Conservation (phyloP, 2,113 vertebrate genomes). For the Gopherus evgoodei region DNA sequence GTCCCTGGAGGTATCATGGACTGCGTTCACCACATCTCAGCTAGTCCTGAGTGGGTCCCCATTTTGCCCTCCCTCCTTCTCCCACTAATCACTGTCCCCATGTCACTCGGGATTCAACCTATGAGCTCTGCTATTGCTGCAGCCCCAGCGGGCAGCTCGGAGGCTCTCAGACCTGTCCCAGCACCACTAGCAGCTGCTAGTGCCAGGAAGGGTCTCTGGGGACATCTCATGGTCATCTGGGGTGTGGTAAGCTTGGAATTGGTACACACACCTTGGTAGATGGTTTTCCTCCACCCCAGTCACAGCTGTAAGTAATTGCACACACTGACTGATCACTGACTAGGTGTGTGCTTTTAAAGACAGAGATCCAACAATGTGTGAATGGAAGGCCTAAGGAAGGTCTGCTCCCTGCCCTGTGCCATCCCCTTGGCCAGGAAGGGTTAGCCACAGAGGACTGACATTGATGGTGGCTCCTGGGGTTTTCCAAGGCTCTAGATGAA, state of each 20-base stretch:
- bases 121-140: background rate
- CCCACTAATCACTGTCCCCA: background rate
- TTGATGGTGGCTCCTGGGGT: background rate
- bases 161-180: background rate
- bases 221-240: background rate
- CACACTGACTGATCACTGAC: background rate
- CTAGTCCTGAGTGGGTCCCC: background rate
- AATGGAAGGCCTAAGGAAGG: background rate
- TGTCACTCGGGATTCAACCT: background rate
- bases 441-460: background rate
- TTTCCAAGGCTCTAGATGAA: background rate
- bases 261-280: background rate
- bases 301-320: background rate
- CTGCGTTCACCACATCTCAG: background rate
- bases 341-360: background rate
- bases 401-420: background rate
- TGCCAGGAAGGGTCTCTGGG: background rate
- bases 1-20: background rate
- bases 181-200: too few species aligned
- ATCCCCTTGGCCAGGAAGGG: background rate
- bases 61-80: background rate
- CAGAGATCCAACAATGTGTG: background rate
- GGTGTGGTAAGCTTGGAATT: background rate
- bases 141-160: fast-evolving
- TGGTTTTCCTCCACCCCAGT: background rate